Base-by-base conservation (phyloP, 1,140 invertebrate species). In the Drosophila littoralis region DNA sequence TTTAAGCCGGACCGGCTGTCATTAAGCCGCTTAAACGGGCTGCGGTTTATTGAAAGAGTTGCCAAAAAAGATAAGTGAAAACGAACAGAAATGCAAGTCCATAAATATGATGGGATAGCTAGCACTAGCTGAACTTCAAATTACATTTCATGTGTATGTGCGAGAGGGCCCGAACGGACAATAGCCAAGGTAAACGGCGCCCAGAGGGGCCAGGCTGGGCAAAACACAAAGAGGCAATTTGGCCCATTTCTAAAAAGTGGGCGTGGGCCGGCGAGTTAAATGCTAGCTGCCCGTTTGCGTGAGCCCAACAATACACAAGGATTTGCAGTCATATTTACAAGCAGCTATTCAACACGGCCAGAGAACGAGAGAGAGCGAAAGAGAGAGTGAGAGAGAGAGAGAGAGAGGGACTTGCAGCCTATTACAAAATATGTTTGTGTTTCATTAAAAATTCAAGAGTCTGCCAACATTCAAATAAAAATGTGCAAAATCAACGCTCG, bases 381-480 rank as follows among this genome's bases (percentile, higher is more conserved):
- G 22, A 22, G 22, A 42, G 54, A 17, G 57, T 36, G 50, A 67
- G 48, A 32, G 45, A 50, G 17, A 73, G 46, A 15, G 50, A 12
- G 13, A 36, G 22, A 17, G 35, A 1, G 22, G 32, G 13, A 15
- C 17, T 46, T 45, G 13, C 9, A 46, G 46, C 35, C 79, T 79
- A 86, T 88, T 82, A 76, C 79, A 88, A 86, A 86, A 86, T 77
- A 79, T 89, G 79, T 88, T 83, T 89, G 79, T 80, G 76, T 89
- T 88, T 83, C 80, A 88, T 88, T 88, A 88, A 88, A 88, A 88
- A 88, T 89, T 77, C 66, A 88, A 80, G 80, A 74, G 28, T 40
- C 54, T 22, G 51, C 43, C 22, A 38, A 13, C 35, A 61, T 42
- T 46, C 45, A 65, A 50, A 61, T 33, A 67, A 48, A 60, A 58